Conservation (phyloP, 2,113 vertebrate genomes). For the Neotragus moschatus region DNA sequence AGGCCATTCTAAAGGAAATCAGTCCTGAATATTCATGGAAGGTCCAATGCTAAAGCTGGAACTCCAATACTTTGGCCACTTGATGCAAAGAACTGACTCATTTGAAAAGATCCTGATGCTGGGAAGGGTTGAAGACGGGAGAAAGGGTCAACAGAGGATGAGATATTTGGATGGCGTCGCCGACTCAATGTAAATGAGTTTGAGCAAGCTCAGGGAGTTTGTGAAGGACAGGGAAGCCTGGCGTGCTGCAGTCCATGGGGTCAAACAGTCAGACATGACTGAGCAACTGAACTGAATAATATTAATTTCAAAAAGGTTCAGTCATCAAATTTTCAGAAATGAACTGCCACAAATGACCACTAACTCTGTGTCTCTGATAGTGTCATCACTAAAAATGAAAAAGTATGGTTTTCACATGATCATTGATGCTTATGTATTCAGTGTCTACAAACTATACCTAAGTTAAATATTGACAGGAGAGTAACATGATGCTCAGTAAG, state of each 20-base stretch:
- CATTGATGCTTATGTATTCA: background rate
- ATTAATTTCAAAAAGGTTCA: background rate
- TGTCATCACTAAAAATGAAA: background rate
- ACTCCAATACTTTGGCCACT: background rate
- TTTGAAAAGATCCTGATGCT: background rate
- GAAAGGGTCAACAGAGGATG: background rate
- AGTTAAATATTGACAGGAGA: background rate
- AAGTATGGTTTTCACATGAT: background rate
- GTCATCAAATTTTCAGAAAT: background rate
- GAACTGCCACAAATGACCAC: background rate
- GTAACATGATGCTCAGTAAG: background rate
- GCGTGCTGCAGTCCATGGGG: rapidly evolving
- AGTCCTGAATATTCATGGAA: background rate
- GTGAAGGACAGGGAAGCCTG: background rate
- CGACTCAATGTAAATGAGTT: background rate
- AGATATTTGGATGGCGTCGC: background rate
- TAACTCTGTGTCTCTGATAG: background rate
- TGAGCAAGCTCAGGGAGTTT: background rate
- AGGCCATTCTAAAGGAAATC: background rate
- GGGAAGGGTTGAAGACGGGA: rapidly evolving
- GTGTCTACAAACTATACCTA: background rate
- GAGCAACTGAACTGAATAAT: background rate
- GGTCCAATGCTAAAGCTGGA: background rate
- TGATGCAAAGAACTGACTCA: background rate
- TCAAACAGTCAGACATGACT: background rate